Evolutionary conservation across 2,113 vertebrate species (phyloP).

Genomic region (Anguilla rostrata): DNA sequence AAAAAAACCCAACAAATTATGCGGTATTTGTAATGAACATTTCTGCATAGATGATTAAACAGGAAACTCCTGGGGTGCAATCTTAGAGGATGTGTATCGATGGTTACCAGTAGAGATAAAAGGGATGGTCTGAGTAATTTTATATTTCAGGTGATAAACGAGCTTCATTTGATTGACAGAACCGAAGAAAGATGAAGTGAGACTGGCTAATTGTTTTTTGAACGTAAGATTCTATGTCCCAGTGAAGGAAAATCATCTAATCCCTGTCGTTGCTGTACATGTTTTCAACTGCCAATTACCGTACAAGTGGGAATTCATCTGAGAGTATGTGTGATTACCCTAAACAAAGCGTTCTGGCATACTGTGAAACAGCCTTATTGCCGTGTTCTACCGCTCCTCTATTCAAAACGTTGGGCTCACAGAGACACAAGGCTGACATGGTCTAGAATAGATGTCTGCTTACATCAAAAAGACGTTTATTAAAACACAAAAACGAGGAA

Average conservation of each 20-base stretch:
- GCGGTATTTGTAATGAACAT: not conserved
- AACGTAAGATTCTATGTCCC: not conserved
- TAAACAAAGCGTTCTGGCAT: not conserved
- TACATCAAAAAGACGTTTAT: not conserved
- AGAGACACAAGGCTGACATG: not conserved
- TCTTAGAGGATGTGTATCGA: not conserved
- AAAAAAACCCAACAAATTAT: not conserved
- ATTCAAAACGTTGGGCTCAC: not conserved
- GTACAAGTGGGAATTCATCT: not conserved
- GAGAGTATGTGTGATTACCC: not conserved
- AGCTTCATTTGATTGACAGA: not conserved
- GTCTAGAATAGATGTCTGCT: not conserved
- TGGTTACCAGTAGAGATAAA: not conserved
- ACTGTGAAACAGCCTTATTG: not conserved
- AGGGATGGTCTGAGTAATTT: not conserved
- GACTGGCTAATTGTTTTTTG: not conserved
- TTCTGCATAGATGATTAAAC: not conserved
- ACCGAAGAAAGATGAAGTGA: not conserved
- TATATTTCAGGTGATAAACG: not conserved
- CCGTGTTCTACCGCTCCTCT: not conserved
- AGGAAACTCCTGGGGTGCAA: not conserved
- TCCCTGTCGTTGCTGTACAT: not conserved
- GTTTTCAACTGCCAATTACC: not conserved
- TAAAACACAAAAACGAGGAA: not conserved
- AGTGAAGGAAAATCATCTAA: not conserved